phyloP scores from a whole-genome alignment of 2,797 vertebrate genomes.

The Gambusia yucatana region DNA sequence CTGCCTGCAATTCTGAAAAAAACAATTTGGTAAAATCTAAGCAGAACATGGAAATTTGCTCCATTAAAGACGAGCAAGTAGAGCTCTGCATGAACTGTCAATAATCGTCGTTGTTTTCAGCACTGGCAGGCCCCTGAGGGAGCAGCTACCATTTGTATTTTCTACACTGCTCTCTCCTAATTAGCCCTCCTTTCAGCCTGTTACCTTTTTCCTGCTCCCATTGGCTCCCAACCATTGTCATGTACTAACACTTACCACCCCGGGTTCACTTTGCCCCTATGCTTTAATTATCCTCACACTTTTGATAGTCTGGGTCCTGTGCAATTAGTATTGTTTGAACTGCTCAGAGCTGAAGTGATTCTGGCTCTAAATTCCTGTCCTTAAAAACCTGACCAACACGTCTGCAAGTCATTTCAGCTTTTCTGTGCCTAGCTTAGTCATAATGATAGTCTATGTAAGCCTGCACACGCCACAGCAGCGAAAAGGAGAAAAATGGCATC shows the following conservation, averaged over 20 bases:
- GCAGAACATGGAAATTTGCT: constrained; percentile 71
- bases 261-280: constrained; percentile 74
- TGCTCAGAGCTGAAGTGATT: constrained; percentile 55
- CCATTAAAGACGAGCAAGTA: constrained; percentile 70
- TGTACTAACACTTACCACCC: constrained; percentile 77
- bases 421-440: constrained; percentile 57
- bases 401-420: constrained; percentile 68
- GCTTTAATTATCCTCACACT: constrained; percentile 80
- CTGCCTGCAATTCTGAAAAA: constrained; percentile 64
- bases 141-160: constrained; percentile 74
- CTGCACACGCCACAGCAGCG: constrained; percentile 59
- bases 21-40: constrained; percentile 67
- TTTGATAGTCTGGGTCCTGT: constrained; percentile 71
- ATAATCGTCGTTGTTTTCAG: constrained; percentile 77
- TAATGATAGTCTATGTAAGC: constrained; percentile 68
- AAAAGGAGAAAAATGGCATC: constrained; percentile 47
- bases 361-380: constrained; percentile 59
- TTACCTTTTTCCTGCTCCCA: constrained; percentile 74
- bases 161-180: constrained; percentile 73
- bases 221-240: constrained; percentile 73
- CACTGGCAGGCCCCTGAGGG: constrained; percentile 66
- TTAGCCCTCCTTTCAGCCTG: constrained; percentile 75
- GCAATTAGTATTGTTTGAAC: constrained; percentile 70
- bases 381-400: constrained; percentile 61
- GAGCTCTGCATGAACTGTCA: constrained; percentile 74